Percentiles rank a stretch among this genome's conserved stretches.
Evolutionary conservation across 2,797 vertebrate genomes (phyloP).

Genomic region (Ctenosaura bakeri): DNA sequence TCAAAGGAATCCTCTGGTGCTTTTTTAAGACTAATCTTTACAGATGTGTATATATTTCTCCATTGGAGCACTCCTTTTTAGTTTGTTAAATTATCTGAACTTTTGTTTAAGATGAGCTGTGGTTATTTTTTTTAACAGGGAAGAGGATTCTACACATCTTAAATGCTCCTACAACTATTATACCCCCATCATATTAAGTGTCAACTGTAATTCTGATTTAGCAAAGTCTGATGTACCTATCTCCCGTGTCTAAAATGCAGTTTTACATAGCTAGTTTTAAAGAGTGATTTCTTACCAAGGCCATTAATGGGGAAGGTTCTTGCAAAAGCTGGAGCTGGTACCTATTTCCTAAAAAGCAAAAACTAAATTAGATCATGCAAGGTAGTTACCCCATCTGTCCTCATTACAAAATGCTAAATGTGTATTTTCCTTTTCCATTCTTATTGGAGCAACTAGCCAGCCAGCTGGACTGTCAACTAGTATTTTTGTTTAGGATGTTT

Average conservation of each 20-base stretch:
- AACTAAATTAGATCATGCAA: not conserved
- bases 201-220: slow-evolving; percentile 71
- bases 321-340: too few species aligned
- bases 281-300: not conserved
- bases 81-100: slow-evolving; percentile 61
- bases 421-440: not conserved
- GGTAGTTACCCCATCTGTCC: not conserved
- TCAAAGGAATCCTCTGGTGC: not conserved
- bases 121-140: not conserved
- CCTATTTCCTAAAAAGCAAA: not conserved
- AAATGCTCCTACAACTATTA: not conserved
- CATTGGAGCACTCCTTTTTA: slow-evolving; percentile 58
- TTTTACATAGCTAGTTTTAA: slow-evolving; percentile 41
- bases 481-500: not conserved
- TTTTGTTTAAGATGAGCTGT: slow-evolving; percentile 42
- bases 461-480: too few species aligned
- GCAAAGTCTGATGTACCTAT: slow-evolving; percentile 71
- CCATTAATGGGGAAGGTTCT: too few species aligned
- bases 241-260: slow-evolving; percentile 23
- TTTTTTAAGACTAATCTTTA: not conserved
- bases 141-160: not conserved
- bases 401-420: not conserved
- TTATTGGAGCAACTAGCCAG: not conserved
- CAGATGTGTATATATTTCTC: slow-evolving; percentile 47
- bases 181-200: slow-evolving; percentile 46